Evolutionary conservation across 2,888 invertebrate genomes (phyloP).

Genomic region (Pristionchus fissidentatus): DNA sequence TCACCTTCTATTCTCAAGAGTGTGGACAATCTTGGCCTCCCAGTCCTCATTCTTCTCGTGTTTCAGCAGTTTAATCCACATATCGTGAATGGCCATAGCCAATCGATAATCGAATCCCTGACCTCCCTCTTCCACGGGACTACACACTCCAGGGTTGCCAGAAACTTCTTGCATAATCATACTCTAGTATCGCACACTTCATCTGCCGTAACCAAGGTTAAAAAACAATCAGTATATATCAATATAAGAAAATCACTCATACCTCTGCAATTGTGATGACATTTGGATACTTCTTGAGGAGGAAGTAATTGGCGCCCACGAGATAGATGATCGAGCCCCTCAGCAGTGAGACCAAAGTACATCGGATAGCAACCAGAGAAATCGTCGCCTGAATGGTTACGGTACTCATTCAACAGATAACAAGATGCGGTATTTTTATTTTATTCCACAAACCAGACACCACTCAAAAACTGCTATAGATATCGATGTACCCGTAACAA

Average conservation of each 20-base stretch:
- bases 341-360: conserved; percentile 95
- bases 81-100: conserved; percentile 98
- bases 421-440: no score
- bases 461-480: no score
- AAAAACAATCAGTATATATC: neutral
- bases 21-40: conserved; percentile 91
- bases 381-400: conserved; percentile 59
- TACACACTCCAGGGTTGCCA: conserved; percentile 96
- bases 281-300: conserved; percentile 85
- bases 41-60: conserved; percentile 88
- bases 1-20: conserved; percentile 86
- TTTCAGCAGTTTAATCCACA: conserved; percentile 87
- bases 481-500: no score
- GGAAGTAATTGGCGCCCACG: conserved; percentile 91
- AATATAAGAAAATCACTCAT: neutral
- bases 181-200: neutral
- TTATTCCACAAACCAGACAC: no score
- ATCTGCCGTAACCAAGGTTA: no score
- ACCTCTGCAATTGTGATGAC: conserved; percentile 94
- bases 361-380: conserved; percentile 64
- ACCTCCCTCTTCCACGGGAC: conserved; percentile 93
- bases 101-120: conserved; percentile 92
- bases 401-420: no score
- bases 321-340: conserved; percentile 95
- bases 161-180: conserved; percentile 90